These are phyloP conservation scores for Craniophora ligustri DNA, from an alignment of 2,888 invertebrate species.

Conservation along the genomic window DNA sequence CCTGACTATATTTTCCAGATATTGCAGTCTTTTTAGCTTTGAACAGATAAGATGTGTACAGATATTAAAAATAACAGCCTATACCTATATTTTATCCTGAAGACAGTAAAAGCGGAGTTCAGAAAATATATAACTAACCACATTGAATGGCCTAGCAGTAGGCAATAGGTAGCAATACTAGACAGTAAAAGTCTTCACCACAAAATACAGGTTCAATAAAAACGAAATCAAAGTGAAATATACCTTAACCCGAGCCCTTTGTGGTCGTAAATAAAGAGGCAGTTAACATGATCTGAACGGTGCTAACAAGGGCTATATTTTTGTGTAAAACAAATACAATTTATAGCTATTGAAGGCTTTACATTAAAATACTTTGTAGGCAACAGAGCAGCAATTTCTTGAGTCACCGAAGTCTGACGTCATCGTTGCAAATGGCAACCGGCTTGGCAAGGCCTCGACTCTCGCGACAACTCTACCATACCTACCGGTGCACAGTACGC, in stretches of 20 bases:
- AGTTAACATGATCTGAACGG: constrained; percentile 34
- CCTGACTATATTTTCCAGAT: too few relatives aligned
- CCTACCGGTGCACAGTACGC: constrained; percentile 36
- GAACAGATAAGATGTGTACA: too few relatives aligned
- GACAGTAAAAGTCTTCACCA: constrained; percentile 10
- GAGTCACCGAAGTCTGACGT: constrained; percentile 77
- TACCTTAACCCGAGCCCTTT: constrained; percentile 29
- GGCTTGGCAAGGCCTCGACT: constrained; percentile 75
- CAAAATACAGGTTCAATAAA: constrained; percentile 24
- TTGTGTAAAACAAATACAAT: constrained; percentile 56
- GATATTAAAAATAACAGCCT: too few relatives aligned
- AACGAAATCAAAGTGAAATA: constrained; percentile 28
- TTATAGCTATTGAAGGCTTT: constrained; percentile 58
- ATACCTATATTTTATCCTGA: background rate
- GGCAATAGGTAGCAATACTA: constrained; percentile 5
- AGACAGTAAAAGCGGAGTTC: background rate
- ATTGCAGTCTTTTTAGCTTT: too few relatives aligned
- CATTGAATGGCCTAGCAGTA: constrained; percentile 7
- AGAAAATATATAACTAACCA: background rate
- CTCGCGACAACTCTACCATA: constrained; percentile 55
- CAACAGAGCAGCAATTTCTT: constrained; percentile 60
- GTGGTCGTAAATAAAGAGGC: constrained; percentile 41
- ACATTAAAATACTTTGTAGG: constrained; percentile 63
- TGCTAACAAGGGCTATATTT: constrained; percentile 56
- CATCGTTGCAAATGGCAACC: constrained; percentile 77